Conservation (phyloP, 1,140 invertebrate genomes). For the Homarus americanus region DNA sequence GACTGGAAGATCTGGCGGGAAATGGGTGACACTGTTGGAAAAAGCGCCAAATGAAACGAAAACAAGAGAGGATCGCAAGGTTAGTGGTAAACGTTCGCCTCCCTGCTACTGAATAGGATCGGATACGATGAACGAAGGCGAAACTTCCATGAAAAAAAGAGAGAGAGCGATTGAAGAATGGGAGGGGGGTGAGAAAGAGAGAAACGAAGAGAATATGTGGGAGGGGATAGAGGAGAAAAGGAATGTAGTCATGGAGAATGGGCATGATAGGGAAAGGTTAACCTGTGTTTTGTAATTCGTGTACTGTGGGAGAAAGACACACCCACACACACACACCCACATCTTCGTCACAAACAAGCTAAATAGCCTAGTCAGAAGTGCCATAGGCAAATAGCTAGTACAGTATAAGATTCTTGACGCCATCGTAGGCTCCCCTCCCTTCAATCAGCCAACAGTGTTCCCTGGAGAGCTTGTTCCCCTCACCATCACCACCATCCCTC, state of each 20-base stretch:
- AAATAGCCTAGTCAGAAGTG: too few relatives aligned
- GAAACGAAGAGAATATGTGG: not conserved
- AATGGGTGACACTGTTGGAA: not conserved
- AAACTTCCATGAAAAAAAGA: not conserved
- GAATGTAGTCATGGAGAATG: not conserved
- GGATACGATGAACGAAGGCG: not conserved
- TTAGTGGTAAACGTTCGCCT: too few relatives aligned
- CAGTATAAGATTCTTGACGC: not conserved
- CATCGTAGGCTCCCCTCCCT: not conserved
- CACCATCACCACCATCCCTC: not conserved
- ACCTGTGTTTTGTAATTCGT: conserved; percentile 1
- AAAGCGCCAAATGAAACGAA: not conserved
- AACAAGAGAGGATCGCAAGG: not conserved
- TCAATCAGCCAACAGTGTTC: not conserved
- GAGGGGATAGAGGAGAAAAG: not conserved
- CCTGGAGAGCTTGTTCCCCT: not conserved
- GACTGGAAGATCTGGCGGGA: not conserved
- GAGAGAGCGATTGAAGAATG: conserved; percentile 22
- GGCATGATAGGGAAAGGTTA: not conserved
- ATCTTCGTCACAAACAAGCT: too few relatives aligned
- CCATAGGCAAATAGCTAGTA: not conserved
- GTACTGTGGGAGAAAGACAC: not conserved
- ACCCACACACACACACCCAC: too few relatives aligned
- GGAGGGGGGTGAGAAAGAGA: conserved; percentile 27
- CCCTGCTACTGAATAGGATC: not conserved